These are phyloP conservation scores for Sclerurus mexicanus DNA, from an alignment of 2,113 vertebrate genomes.

Conservation along the genomic window DNA sequence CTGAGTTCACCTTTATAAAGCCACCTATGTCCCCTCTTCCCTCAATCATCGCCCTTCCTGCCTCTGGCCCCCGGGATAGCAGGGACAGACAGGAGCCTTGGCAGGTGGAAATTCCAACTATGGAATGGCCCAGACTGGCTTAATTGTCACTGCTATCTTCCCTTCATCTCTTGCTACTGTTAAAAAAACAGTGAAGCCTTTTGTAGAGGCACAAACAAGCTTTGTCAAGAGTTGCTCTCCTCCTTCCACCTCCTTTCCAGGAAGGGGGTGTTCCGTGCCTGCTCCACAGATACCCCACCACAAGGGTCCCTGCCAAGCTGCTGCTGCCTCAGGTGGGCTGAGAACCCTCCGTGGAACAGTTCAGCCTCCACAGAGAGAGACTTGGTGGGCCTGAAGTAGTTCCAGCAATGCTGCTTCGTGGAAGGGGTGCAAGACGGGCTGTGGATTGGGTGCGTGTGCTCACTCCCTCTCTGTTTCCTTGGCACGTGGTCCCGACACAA, in stretches of 20 bases:
- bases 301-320: background rate
- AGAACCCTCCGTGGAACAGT: background rate
- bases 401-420: background rate
- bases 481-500: background rate
- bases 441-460: background rate
- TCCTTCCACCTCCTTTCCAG: background rate
- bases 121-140: background rate
- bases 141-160: background rate
- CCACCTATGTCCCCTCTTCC: background rate
- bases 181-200: background rate
- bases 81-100: background rate
- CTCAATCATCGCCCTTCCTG: background rate
- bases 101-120: background rate
- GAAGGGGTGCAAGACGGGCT: background rate
- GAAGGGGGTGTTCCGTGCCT: background rate
- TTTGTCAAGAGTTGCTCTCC: background rate
- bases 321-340: background rate
- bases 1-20: background rate
- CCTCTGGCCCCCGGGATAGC: background rate
- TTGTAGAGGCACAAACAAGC: background rate
- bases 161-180: background rate
- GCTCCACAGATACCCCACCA: accelerated
- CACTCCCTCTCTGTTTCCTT: background rate
- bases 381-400: background rate
- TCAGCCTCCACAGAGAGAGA: background rate